Percentiles rank a stretch among this genome's conserved stretches.
Evolutionary conservation across 2,113 vertebrate species (phyloP).

Genomic region (Lathamus discolor): DNA sequence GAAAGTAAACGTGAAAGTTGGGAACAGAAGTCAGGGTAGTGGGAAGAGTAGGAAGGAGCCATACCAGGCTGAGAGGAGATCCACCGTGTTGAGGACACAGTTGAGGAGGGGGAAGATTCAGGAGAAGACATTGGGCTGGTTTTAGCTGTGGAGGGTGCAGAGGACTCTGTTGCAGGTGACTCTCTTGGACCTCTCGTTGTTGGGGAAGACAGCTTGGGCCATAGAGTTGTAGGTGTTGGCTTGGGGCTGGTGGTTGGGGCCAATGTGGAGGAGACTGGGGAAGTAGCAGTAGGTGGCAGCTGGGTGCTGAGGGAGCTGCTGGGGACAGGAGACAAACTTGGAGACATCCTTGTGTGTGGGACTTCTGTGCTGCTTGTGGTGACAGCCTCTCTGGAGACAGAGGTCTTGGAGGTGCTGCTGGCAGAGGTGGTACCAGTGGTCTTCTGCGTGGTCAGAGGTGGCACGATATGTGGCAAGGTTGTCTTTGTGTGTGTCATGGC

Average conservation of each 20-base stretch:
- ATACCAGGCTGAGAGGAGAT: neutral
- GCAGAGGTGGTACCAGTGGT: neutral
- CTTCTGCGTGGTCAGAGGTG: neutral
- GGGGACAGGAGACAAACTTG: neutral
- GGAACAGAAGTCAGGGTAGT: neutral
- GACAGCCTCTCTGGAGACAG: neutral
- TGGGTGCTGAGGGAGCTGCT: neutral
- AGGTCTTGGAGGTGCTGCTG: neutral
- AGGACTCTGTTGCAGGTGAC: neutral
- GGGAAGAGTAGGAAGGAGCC: no score
- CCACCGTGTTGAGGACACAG: neutral
- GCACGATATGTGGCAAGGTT: neutral
- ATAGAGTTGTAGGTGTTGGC: neutral
- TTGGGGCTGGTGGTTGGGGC: neutral
- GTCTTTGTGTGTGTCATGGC: neutral
- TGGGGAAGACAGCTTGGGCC: neutral
- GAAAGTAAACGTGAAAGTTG: neutral
- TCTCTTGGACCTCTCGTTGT: neutral
- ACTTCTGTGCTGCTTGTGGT: neutral
- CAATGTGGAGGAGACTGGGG: neutral
- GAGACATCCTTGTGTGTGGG: neutral
- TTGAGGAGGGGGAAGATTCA: neutral
- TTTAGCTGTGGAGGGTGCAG: neutral
- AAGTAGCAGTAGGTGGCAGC: neutral
- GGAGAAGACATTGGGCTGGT: rapidly evolving